Conservation (phyloP, 1,140 invertebrate genomes). For the Oryzaephilus surinamensis region DNA sequence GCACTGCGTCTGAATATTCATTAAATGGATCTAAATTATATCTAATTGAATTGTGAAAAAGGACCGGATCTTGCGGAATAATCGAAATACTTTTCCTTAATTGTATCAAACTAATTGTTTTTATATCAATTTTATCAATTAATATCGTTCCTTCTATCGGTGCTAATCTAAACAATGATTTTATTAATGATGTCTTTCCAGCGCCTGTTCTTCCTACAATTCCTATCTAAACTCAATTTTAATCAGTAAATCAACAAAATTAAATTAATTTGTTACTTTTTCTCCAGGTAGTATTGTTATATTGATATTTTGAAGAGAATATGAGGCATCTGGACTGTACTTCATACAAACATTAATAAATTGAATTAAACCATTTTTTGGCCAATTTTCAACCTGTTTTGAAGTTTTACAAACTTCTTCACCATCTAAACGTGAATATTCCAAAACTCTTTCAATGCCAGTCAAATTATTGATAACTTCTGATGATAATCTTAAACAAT, state of each 20-base stretch:
- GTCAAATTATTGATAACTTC: slow-evolving; percentile 71
- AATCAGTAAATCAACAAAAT: no score
- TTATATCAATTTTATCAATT: slow-evolving; percentile 56
- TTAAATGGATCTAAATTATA: slow-evolving; percentile 47
- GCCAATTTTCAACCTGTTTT: slow-evolving; percentile 8
- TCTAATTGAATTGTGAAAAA: slow-evolving; percentile 47
- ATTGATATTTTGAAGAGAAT: slow-evolving; percentile 49
- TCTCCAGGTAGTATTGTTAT: no score
- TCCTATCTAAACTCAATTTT: no score
- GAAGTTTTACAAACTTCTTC: slow-evolving; percentile 5
- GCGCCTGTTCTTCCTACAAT: no score
- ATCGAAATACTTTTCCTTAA: slow-evolving; percentile 48
- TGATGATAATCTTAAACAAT: slow-evolving; percentile 64
- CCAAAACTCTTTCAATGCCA: slow-evolving; percentile 53
- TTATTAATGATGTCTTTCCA: slow-evolving; percentile 66
- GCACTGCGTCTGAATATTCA: slow-evolving; percentile 37
- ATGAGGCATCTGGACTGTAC: slow-evolving; percentile 55
- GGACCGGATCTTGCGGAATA: slow-evolving; percentile 51
- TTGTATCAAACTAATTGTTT: slow-evolving; percentile 48
- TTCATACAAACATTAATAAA: slow-evolving; percentile 51
- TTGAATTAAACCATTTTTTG: slow-evolving; percentile 12
- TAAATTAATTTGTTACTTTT: no score
- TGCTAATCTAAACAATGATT: slow-evolving; percentile 58
- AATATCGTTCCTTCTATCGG: slow-evolving; percentile 46
- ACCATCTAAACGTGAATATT: slow-evolving; percentile 1